Conservation (phyloP, 2,797 vertebrate species). For the Alcedo quadribrachys region DNA sequence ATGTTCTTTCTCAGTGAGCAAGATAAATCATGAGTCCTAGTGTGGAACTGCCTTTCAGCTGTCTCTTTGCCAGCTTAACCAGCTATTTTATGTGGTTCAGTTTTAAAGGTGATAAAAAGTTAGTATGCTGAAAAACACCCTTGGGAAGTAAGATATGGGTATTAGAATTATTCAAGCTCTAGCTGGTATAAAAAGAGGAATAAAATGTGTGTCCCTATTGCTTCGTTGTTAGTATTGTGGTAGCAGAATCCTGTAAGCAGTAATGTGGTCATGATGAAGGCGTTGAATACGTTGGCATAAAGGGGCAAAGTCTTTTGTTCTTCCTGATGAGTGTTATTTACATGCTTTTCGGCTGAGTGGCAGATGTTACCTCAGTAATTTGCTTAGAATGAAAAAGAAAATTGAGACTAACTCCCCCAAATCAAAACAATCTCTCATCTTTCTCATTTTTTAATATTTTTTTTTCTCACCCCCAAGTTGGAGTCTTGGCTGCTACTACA, state of each 20-base stretch:
- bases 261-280: not conserved
- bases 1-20: constrained; percentile 9
- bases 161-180: constrained; percentile 41
- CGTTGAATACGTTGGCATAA: not conserved
- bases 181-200: constrained; percentile 14
- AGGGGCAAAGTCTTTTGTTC: constrained; percentile 2
- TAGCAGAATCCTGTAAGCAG: not conserved
- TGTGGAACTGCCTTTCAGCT: constrained; percentile 26
- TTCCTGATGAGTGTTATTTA: not conserved
- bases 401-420: not conserved
- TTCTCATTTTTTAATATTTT: not conserved
- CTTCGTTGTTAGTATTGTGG: not conserved
- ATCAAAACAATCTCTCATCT: not conserved
- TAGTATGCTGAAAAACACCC: constrained; percentile 23
- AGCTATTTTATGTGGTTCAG: constrained; percentile 27
- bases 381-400: not conserved
- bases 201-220: constrained; percentile 9
- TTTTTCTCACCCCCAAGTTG: not conserved
- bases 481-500: not conserved
- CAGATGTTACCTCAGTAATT: not conserved
- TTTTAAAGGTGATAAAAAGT: constrained; percentile 60
- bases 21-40: constrained; percentile 30
- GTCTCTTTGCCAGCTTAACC: constrained; percentile 14
- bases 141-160: constrained; percentile 29
- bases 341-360: not conserved